Conservation (phyloP, 2,797 vertebrate genomes). For the Kryptopterus vitreolus region DNA sequence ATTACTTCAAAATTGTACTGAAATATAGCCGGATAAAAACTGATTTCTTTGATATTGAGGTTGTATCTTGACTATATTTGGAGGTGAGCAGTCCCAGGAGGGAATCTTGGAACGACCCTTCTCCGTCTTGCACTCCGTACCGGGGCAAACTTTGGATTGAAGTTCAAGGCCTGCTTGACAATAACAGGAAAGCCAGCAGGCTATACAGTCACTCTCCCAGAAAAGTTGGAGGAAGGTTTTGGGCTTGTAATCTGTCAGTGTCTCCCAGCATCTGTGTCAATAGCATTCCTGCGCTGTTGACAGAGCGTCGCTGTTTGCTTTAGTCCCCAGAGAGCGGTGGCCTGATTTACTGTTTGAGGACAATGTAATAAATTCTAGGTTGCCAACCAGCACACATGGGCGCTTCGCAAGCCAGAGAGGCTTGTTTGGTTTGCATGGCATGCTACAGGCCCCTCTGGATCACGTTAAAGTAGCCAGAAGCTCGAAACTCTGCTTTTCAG, state of each 20-base stretch:
- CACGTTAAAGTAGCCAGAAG: conserved; percentile 49
- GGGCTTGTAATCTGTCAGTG: conserved; percentile 69
- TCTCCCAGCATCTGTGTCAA: conserved; percentile 78
- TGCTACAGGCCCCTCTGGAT: conserved; percentile 54
- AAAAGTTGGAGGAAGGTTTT: conserved; percentile 61
- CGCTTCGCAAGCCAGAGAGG: conserved; percentile 62
- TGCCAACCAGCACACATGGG: conserved; percentile 60
- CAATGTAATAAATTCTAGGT: conserved; percentile 68
- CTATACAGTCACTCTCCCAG: conserved; percentile 55
- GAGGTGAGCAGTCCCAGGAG: neutral
- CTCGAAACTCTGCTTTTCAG: conserved; percentile 52
- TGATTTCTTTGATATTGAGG: neutral
- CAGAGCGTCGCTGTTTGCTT: conserved; percentile 72
- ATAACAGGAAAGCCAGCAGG: conserved; percentile 47
- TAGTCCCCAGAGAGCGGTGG: conserved; percentile 65
- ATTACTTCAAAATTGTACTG: neutral
- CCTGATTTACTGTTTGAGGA: conserved; percentile 72
- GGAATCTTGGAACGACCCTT: neutral
- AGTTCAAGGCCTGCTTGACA: conserved; percentile 34
- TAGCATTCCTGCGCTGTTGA: conserved; percentile 75
- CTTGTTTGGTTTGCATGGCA: conserved; percentile 63
- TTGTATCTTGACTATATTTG: neutral
- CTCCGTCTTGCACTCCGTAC: neutral
- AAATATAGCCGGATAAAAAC: neutral
- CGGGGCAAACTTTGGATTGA: neutral